Evolutionary conservation across 2,797 vertebrate species (phyloP).

Genomic region (Tragelaphus oryx): DNA sequence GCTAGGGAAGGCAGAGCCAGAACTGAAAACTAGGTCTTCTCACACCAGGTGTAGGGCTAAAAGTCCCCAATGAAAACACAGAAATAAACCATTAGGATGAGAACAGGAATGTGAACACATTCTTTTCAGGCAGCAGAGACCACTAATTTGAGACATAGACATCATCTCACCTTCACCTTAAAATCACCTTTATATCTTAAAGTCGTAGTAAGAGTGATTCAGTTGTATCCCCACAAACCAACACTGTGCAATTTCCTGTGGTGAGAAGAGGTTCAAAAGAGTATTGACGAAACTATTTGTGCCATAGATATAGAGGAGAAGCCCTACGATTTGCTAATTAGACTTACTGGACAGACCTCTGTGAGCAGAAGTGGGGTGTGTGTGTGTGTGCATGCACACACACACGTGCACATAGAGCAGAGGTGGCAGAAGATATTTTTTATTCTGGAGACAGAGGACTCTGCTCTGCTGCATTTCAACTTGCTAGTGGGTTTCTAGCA

Average conservation of each 20-base stretch:
- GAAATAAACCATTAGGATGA: background rate
- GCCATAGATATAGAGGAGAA: background rate
- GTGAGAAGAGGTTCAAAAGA: background rate
- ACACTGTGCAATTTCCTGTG: background rate
- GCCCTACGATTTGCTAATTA: background rate
- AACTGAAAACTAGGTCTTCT: background rate
- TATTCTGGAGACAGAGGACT: background rate
- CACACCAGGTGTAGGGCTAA: background rate
- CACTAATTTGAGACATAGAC: background rate
- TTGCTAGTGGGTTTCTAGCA: background rate
- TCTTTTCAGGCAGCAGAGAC: background rate
- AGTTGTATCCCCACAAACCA: background rate
- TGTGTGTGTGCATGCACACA: fast-evolving
- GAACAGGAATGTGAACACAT: background rate
- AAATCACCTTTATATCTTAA: background rate
- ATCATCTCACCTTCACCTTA: background rate
- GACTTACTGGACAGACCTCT: background rate
- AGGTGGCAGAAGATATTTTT: background rate
- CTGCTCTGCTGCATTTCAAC: background rate
- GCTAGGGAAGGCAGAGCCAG: background rate
- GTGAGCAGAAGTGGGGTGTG: background rate
- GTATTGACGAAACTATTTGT: background rate
- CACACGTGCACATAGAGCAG: fast-evolving
- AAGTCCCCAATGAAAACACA: background rate
- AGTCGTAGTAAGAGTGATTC: background rate